Evolutionary conservation across 1,140 invertebrate species (phyloP), one percentile per base, ranked within the genome.

Genomic region (Mizuhopecten yessoensis): DNA sequence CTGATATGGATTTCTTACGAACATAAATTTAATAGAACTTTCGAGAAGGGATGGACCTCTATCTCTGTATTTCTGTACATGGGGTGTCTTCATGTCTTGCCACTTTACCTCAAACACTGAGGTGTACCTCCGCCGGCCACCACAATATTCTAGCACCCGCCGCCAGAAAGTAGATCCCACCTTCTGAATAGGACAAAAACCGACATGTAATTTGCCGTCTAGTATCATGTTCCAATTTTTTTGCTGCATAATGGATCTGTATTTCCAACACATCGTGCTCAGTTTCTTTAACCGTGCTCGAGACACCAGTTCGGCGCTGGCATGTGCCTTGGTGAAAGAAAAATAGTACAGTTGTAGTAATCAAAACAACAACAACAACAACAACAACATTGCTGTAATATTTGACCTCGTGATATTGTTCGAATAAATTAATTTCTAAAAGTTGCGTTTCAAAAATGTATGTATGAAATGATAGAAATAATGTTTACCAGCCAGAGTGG

Each of bases 1-100:
- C 9, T 90, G 88, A 87, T 89, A 94, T 39, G 93, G 93, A 13
- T 94, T 91, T 5, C 93, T 86, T 5, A 93, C 92, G 45, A 94
- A 93, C 89, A 94, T 89, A 39, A 94, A 92, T 75, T 93, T 93
- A 2, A 90, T 36, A 0, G 90, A 89, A 86, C 34, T 39, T 0
- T 86, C 36, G 0, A 91, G 49, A 10, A 89, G 33, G 33, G 20
- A n/a, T 13, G n/a, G n/a, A 5, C 1, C 57, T 75, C 57, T 75
- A 0, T 75, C 17, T n/a, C 57, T n/a, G 57, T 75, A 75, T 17
- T 75, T 75, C n/a, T 75, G 23, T 75, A 75, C 17, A 29, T 75
- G 57, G 11, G 57, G 57, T 29, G 57, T 75, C 33, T 34, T 33
- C 75, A 87, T 75, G 23, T 34, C 57, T n/a, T 33, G 86, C 34